phyloP scores from a whole-genome alignment of 2,797 vertebrate species.

The Scolopax rusticola region DNA sequence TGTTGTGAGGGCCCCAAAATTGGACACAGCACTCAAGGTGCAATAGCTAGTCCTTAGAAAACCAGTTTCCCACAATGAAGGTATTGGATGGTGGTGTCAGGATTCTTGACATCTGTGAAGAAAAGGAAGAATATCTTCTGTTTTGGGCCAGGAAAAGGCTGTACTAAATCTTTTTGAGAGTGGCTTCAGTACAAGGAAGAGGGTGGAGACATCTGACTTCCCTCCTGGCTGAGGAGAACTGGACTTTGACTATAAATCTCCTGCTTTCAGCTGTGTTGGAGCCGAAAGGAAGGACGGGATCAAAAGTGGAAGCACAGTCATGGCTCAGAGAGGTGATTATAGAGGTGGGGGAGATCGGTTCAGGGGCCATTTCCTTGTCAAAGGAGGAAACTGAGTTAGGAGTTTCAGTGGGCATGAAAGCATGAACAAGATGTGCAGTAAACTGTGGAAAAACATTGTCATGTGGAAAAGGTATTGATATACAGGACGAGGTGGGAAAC shows the following conservation, averaged over 20 bases:
- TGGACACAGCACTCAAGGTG: too few relatives aligned
- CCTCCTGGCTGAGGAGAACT: neutral
- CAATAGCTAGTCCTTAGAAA: neutral
- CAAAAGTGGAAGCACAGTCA: neutral
- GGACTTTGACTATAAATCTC: neutral
- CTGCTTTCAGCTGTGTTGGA: neutral
- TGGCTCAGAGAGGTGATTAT: neutral
- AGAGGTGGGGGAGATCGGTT: neutral
- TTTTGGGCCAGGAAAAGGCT: neutral
- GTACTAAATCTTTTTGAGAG: constrained; percentile 32
- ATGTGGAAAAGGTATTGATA: neutral
- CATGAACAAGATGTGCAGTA: neutral
- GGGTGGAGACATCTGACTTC: constrained; percentile 29
- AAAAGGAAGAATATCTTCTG: neutral
- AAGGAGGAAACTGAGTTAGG: neutral
- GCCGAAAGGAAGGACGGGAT: constrained; percentile 2
- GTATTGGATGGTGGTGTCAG: neutral
- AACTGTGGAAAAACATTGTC: neutral
- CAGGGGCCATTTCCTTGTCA: fast-evolving
- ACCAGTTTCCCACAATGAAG: neutral
- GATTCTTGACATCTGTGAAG: neutral
- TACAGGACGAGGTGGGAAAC: neutral
- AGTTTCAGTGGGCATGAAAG: neutral
- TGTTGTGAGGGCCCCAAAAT: too few relatives aligned
- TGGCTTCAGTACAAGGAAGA: constrained; percentile 25